Percentiles rank a stretch among this genome's conserved stretches.
Conservation (phyloP, 2,797 vertebrate species). For the Lophius americanus region DNA sequence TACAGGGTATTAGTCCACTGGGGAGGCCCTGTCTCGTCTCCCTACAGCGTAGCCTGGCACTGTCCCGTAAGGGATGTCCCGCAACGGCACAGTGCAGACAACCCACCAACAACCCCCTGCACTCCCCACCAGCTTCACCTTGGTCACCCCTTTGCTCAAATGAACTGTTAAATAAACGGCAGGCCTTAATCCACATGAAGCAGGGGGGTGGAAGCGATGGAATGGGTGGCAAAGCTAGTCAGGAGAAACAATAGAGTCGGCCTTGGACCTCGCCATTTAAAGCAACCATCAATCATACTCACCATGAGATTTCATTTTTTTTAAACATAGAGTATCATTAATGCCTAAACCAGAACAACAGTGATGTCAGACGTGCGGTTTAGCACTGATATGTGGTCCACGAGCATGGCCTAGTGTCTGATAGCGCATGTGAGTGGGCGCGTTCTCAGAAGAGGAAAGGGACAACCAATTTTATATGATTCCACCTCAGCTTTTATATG, state of each 20-base stretch:
- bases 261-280: constrained; percentile 83
- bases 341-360: constrained; percentile 55
- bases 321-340: constrained; percentile 70
- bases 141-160: constrained; percentile 84
- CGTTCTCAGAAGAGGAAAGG: background rate
- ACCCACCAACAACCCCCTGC: constrained; percentile 60
- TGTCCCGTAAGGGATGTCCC: constrained; percentile 79
- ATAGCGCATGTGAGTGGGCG: constrained; percentile 1
- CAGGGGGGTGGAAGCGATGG: constrained; percentile 51
- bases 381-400: constrained; percentile 30
- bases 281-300: constrained; percentile 87
- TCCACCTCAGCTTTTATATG: background rate
- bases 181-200: constrained; percentile 74
- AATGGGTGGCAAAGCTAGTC: constrained; percentile 64
- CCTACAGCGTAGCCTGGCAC: constrained; percentile 86
- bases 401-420: constrained; percentile 59
- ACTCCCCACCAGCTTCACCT: constrained; percentile 69
- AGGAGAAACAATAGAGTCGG: constrained; percentile 83
- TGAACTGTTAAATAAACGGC: constrained; percentile 88
- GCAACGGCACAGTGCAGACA: constrained; percentile 71
- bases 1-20: constrained; percentile 93
- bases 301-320: constrained; percentile 72
- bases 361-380: constrained; percentile 68
- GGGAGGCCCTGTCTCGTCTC: constrained; percentile 82
- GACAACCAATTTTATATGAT: background rate